Evolutionary conservation across 2,888 invertebrate species (phyloP), one percentile per base, ranked within the genome.

Genomic region (Itoplectis maculator): DNA sequence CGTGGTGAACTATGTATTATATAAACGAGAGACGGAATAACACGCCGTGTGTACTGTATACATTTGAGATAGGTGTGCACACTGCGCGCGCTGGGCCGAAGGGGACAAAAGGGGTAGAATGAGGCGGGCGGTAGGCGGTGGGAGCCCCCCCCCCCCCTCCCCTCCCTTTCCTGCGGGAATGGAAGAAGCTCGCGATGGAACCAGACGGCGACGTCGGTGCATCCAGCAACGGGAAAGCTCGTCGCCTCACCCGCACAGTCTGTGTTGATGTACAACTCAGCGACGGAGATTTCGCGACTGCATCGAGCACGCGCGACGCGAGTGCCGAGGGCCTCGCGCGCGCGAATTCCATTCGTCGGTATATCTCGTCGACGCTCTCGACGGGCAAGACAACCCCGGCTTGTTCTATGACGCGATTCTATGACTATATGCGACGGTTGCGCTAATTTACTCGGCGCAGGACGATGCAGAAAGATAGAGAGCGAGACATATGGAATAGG

Each of bases 401-500:
- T n/a, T n/a, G 51, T 20, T 51, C 20, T 18, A 47, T 69, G 54
- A n/a, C n/a, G n/a, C 37, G 59, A 72, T 59, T 9, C 29, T 3
- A 29, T 11, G 56, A 49, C 45, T 61, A 59, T 47, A 61, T 37
- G 59, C 37, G 49, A 51, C 47, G 23, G 59, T 77, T 77, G 40
- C 61, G 61, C 51, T 69, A 61, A 77, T 77, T 77, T 51, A 77
- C 69, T 61, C 18, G 40, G 59, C 47, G 29, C n/a, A 45, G 35
- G 47, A 59, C 13, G 54, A 45, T 56, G 42, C 61, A 61, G 35
- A 0, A 18, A 29, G 13, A 23, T 13, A n/a, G n/a, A n/a, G n/a
- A n/a, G n/a, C n/a, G n/a, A n/a, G n/a, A n/a, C n/a, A n/a, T n/a
- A n/a, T n/a, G n/a, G n/a, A n/a, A n/a, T n/a, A n/a, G n/a, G n/a